These are phyloP conservation scores for Falco berigora DNA, from an alignment of 2,797 vertebrate species.

Conservation along the genomic window DNA sequence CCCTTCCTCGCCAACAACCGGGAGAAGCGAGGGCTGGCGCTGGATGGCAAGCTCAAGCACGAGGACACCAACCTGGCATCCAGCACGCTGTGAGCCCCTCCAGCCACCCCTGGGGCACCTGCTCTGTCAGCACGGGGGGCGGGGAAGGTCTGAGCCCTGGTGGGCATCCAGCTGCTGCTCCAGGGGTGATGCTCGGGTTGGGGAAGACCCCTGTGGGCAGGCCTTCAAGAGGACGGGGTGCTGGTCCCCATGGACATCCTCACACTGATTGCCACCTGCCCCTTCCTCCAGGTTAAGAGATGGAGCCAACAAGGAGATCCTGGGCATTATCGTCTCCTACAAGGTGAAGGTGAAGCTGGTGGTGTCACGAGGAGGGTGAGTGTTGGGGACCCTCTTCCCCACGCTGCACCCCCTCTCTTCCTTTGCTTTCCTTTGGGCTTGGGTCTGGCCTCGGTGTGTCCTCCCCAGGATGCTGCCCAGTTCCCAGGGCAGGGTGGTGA, in stretches of 20 bases:
- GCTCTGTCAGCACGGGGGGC: neutral
- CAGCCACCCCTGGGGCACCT: neutral
- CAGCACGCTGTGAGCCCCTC: slow-evolving; percentile 86
- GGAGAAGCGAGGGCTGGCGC: slow-evolving; percentile 89
- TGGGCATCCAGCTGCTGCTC: neutral
- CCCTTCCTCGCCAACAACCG: slow-evolving; percentile 93
- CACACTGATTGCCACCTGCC: neutral
- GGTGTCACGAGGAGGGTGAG: slow-evolving; percentile 92
- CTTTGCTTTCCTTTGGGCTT: neutral
- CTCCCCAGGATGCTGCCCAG: neutral
- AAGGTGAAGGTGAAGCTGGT: slow-evolving; percentile 98
- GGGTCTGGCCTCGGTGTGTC: accelerated
- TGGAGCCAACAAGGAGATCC: slow-evolving; percentile 90
- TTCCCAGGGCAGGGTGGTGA: no score
- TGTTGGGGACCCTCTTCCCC: neutral
- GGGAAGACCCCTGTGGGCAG: neutral
- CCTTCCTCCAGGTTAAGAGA: slow-evolving; percentile 81
- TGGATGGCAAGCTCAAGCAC: slow-evolving; percentile 94
- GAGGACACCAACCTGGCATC: slow-evolving; percentile 97
- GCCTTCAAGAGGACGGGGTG: neutral
- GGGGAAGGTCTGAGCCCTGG: neutral
- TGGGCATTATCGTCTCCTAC: slow-evolving; percentile 95
- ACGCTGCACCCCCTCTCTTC: neutral
- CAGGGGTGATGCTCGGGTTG: neutral
- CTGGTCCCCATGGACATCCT: accelerated